These are phyloP conservation scores for Typhlichthys eigenmanni DNA, from an alignment of 2,797 vertebrate species.

Conservation along the genomic window DNA sequence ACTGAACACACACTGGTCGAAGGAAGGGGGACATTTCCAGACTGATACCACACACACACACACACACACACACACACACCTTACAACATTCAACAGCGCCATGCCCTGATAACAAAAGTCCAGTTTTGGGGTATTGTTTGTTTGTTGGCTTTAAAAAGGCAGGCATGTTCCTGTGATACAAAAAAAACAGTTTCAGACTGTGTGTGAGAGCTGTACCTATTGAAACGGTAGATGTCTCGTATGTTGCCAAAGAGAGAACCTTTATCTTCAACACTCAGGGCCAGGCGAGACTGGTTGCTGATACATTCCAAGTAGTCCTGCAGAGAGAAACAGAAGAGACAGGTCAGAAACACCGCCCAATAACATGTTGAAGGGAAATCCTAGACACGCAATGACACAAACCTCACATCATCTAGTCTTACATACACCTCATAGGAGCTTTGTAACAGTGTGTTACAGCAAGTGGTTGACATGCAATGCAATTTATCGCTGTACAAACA, in stretches of 20 bases:
- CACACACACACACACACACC: conserved; percentile 37
- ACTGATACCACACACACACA: conserved; percentile 26
- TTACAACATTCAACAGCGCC: conserved; percentile 33
- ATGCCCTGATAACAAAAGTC: conserved; percentile 42
- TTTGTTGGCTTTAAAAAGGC: conserved; percentile 16
- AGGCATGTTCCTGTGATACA: neutral
- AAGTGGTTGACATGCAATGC: too few species aligned
- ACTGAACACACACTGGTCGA: conserved; percentile 14
- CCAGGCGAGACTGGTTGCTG: conserved; percentile 86
- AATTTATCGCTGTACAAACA: too few species aligned
- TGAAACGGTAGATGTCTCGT: conserved; percentile 92
- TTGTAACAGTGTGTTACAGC: too few species aligned
- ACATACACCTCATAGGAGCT: neutral
- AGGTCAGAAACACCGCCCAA: conserved; percentile 4
- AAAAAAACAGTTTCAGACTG: neutral
- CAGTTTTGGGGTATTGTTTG: conserved; percentile 29
- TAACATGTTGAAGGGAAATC: conserved; percentile 13
- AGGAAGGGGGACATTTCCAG: conserved; percentile 38
- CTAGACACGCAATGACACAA: neutral
- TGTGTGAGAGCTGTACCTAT: conserved; percentile 79
- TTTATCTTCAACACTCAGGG: conserved; percentile 87
- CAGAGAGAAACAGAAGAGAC: conserved; percentile 43
- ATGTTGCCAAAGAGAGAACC: conserved; percentile 96
- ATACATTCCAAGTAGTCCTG: conserved; percentile 96
- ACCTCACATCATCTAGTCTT: conserved; percentile 2